Conservation (phyloP, 1,140 invertebrate species). For the Heterodera carotae region DNA sequence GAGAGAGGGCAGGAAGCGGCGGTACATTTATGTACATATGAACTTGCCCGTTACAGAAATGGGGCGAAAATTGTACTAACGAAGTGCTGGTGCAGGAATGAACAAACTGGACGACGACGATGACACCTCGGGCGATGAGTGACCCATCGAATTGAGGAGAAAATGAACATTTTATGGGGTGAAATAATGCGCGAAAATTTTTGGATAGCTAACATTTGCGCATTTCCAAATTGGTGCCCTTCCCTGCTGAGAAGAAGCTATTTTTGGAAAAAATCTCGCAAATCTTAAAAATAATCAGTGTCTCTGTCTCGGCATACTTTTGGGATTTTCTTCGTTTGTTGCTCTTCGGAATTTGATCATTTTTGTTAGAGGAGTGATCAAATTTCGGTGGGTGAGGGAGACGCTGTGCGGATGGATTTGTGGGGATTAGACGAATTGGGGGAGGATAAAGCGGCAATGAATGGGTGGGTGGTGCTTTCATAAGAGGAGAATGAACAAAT, state of each 20-base stretch:
- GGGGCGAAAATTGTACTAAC: background rate
- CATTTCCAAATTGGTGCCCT: background rate
- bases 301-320: too few species aligned
- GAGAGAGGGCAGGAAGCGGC: too few species aligned
- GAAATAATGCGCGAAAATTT: background rate
- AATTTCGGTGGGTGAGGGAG: background rate
- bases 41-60: background rate
- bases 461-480: background rate
- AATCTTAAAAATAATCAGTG: too few species aligned
- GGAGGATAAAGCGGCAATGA: too few species aligned
- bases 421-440: too few species aligned
- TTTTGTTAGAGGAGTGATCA: background rate
- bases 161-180: background rate
- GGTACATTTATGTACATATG: too few species aligned
- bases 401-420: too few species aligned
- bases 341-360: background rate
- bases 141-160: background rate
- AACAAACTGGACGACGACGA: too few species aligned
- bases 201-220: background rate
- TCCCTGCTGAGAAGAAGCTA: too few species aligned
- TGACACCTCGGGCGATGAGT: background rate
- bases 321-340: background rate
- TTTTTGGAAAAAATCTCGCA: too few species aligned
- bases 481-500: background rate
- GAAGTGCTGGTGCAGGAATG: background rate